These are phyloP conservation scores for Neomonachus schauinslandi DNA, from an alignment of 2,113 vertebrate species.

Conservation along the genomic window DNA sequence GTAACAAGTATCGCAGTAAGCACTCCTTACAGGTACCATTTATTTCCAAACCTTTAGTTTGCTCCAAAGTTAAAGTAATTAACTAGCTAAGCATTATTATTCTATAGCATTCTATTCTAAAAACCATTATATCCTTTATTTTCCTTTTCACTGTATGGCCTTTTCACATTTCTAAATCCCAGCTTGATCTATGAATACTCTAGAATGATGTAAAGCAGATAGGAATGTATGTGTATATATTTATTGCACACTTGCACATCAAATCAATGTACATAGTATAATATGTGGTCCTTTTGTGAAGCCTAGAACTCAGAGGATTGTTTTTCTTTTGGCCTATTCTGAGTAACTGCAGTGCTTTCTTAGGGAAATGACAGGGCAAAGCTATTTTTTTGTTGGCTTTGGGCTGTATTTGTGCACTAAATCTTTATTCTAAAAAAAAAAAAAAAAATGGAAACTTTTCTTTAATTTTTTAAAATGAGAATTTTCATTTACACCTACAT, in stretches of 20 bases:
- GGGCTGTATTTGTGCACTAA: conserved; percentile 88
- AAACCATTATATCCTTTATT: conserved; percentile 83
- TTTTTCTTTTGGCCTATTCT: conserved; percentile 75
- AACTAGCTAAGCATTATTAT: conserved; percentile 81
- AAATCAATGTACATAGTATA: conserved; percentile 89
- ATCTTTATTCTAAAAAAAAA: conserved; percentile 85
- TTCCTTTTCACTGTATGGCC: conserved; percentile 85
- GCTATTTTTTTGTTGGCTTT: conserved; percentile 88
- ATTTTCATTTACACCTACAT: conserved; percentile 88
- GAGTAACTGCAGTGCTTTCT: conserved; percentile 83
- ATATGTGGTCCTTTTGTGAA: conserved; percentile 87
- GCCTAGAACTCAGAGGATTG: conserved; percentile 83
- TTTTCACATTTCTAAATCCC: conserved; percentile 88
- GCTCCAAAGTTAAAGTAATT: conserved; percentile 85
- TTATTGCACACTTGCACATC: conserved; percentile 94
- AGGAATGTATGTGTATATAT: conserved; percentile 91
- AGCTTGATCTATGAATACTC: conserved; percentile 88
- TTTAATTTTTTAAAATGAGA: conserved; percentile 88
- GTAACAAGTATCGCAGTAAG: conserved; percentile 78
- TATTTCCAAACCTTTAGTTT: conserved; percentile 86
- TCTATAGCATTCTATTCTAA: conserved; percentile 63
- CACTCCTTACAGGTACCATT: conserved; percentile 77
- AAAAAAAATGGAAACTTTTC: conserved; percentile 81
- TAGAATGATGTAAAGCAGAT: conserved; percentile 87
- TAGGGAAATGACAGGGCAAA: conserved; percentile 81